phyloP scores from a whole-genome alignment of 2,113 vertebrate genomes.

The Chitala chitala region DNA sequence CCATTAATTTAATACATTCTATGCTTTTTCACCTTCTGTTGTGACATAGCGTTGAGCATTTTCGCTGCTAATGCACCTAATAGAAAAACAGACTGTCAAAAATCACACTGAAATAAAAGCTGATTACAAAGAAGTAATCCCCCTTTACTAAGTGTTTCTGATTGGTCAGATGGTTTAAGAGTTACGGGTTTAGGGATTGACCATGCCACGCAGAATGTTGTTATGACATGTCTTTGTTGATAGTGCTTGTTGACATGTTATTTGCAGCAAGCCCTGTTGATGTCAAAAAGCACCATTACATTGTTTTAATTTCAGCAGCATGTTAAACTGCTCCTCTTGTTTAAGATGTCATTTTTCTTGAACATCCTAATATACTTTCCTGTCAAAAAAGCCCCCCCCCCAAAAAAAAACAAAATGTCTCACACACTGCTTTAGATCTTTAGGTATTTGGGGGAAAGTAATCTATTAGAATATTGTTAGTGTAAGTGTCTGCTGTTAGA shows the following conservation, averaged over 20 bases:
- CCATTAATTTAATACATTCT: slow-evolving; percentile 73
- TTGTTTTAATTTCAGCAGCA: too few relatives aligned
- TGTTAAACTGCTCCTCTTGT: too few relatives aligned
- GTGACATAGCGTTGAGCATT: slow-evolving; percentile 56
- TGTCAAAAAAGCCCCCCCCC: too few relatives aligned
- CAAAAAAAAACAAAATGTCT: too few relatives aligned
- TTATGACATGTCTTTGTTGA: background rate
- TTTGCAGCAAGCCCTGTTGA: slow-evolving; percentile 24
- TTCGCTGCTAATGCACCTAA: slow-evolving; percentile 63
- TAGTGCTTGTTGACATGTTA: too few relatives aligned
- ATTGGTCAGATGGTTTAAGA: slow-evolving; percentile 60
- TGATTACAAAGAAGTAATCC: slow-evolving; percentile 51
- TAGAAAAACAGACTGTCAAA: slow-evolving; percentile 60
- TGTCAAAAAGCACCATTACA: slow-evolving; percentile 7
- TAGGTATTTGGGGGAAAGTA: too few relatives aligned
- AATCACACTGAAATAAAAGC: slow-evolving; percentile 59
- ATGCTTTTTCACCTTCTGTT: slow-evolving; percentile 53
- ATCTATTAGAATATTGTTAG: too few relatives aligned
- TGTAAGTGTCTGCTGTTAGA: too few relatives aligned
- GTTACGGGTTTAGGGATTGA: background rate
- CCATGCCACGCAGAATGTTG: background rate
- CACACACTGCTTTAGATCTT: too few relatives aligned
- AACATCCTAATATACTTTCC: too few relatives aligned
- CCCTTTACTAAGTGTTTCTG: slow-evolving; percentile 55
- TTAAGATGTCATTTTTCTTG: too few relatives aligned